These are phyloP conservation scores for Ceryle rudis DNA, from an alignment of 2,797 vertebrate genomes.

Conservation along the genomic window DNA sequence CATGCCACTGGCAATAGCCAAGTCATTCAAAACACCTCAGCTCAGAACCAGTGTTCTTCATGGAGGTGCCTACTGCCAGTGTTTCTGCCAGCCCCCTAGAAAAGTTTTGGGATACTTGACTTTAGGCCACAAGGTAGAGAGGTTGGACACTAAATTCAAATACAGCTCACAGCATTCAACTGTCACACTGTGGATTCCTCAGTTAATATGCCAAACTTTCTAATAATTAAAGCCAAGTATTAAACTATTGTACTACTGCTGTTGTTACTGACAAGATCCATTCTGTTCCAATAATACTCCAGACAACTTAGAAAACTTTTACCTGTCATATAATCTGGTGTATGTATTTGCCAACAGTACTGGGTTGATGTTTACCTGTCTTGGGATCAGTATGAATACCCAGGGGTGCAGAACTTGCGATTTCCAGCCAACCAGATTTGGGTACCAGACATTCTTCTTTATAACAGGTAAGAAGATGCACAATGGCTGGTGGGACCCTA, in stretches of 20 bases:
- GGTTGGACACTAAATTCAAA: not conserved
- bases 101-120: not conserved
- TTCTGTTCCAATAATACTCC: not conserved
- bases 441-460: slow-evolving; percentile 92
- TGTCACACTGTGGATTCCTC: not conserved
- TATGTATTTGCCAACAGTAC: slow-evolving; percentile 72
- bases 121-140: not conserved
- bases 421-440: slow-evolving; percentile 89
- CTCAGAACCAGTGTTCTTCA: not conserved
- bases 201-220: not conserved
- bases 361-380: slow-evolving; percentile 89
- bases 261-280: not conserved
- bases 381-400: slow-evolving; percentile 87
- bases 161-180: not conserved
- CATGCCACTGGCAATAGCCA: not conserved
- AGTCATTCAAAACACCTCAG: not conserved
- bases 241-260: not conserved
- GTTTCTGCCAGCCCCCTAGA: not conserved
- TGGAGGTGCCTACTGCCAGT: not conserved
- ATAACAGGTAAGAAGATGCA: slow-evolving; percentile 86
- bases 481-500: not conserved
- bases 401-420: slow-evolving; percentile 88
- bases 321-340: not conserved
- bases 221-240: not conserved
- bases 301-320: not conserved